These are phyloP conservation scores for Drosophila phalerata DNA, from an alignment of 2,888 invertebrate genomes.

Conservation along the genomic window DNA sequence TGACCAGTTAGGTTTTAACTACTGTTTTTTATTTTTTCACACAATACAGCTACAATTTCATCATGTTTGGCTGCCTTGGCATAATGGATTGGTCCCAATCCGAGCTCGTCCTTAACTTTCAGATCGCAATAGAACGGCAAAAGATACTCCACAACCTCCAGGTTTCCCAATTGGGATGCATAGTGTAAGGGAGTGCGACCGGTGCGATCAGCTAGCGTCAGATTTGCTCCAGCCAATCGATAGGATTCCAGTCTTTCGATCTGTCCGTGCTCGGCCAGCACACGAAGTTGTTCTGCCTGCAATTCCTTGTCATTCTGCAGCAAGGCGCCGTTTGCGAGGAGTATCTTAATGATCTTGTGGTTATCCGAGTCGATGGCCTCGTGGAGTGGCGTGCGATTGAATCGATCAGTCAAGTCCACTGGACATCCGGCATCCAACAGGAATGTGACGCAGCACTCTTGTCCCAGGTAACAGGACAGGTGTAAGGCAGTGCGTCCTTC, in stretches of 20 bases:
- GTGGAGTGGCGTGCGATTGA: constrained; percentile 90
- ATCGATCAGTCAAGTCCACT: constrained; percentile 91
- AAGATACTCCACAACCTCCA: constrained; percentile 86
- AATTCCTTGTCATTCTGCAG: constrained; percentile 87
- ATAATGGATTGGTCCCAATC: constrained; percentile 87
- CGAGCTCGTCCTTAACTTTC: constrained; percentile 86
- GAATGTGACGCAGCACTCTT: constrained; percentile 88
- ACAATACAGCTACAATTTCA: constrained; percentile 41
- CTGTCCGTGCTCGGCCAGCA: constrained; percentile 88
- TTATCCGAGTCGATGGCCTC: constrained; percentile 90
- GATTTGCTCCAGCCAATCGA: constrained; percentile 89
- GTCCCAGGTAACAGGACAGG: constrained; percentile 91
- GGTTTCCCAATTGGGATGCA: constrained; percentile 88
- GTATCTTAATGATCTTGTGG: constrained; percentile 88
- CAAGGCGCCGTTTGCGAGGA: constrained; percentile 91
- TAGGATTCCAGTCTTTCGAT: constrained; percentile 88
- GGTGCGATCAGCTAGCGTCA: constrained; percentile 88
- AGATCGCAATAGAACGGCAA: constrained; percentile 86
- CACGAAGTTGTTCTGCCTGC: constrained; percentile 89
- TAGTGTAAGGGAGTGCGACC: constrained; percentile 90
- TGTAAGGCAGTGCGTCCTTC: constrained; percentile 93
- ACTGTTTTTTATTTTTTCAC: constrained; percentile 4
- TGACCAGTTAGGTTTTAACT: neutral
- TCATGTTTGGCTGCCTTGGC: constrained; percentile 81
- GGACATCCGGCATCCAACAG: constrained; percentile 92